Base-by-base conservation (phyloP, 2,113 vertebrate genomes). In the Peromyscus californicus region DNA sequence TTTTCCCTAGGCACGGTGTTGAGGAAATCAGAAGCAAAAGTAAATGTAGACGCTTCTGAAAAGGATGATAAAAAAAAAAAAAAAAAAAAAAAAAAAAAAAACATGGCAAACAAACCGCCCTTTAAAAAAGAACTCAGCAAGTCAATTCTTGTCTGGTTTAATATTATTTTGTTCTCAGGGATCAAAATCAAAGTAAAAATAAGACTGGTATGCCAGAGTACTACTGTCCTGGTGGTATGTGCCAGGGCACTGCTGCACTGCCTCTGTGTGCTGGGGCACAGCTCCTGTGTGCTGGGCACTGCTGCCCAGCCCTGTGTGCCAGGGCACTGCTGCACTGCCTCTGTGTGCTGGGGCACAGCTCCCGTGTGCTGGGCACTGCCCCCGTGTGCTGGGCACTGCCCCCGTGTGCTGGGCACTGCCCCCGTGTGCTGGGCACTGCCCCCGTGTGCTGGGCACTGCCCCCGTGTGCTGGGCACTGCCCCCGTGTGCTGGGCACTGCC, bases 401-500 rank as follows among this genome's bases (percentile, higher is more conserved):
- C 29, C 63, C 3, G 63, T 26, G 24, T 74, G 17, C 42, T 48
- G 2, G 11, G 2, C 1, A 51, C 16, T 54, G 76, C 10, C 31
- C 3, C 31, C 33, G 12, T 33, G 31, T 74, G n/a, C 75, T 36
- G 67, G 31, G 29, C 31, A 69, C 10, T 70, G 13, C 21, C 63
- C 24, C 63, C 29, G 63, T 10, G 63, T 65, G 24, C 63, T 65
- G 63, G 24, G n/a, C 1, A 51, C 16, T 54, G 76, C 10, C 2
- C 11, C 29, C 33, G 31, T 13, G 29, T 69, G 67, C 5, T 69
- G 16, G 16, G 33, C 33, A 36, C 15, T 36, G 22, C 11, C 16
- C 0, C 48, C 11, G n/a, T 5, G 31, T 75, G 21, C 45, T 51
- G 3, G 42, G 6, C 4, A 33, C 17, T 36, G 15, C 0, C 13